Evolutionary conservation across 2,797 vertebrate genomes (phyloP).

Genomic region (Pempheris klunzingeri): DNA sequence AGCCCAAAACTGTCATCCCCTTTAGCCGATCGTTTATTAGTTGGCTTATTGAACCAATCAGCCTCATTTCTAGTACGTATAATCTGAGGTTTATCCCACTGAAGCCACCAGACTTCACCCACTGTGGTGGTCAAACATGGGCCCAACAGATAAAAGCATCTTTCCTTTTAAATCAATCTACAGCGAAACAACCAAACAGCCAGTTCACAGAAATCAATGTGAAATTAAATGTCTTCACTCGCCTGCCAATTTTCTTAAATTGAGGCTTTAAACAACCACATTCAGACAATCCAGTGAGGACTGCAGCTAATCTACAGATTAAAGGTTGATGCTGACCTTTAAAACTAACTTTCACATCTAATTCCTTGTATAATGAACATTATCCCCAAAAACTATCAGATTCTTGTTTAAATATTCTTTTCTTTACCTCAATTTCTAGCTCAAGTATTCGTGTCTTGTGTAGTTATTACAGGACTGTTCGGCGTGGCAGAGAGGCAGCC

Average conservation of each 20-base stretch:
- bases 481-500: constrained; percentile 52
- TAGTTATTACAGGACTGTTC: constrained; percentile 47
- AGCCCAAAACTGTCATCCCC: neutral
- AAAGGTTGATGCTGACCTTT: neutral
- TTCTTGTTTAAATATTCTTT: neutral
- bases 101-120: neutral
- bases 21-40: constrained; percentile 3
- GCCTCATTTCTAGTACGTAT: neutral
- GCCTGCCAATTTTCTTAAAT: neutral
- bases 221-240: constrained; percentile 13
- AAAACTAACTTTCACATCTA: constrained; percentile 16
- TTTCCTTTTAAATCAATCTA: constrained; percentile 5
- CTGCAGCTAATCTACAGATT: constrained; percentile 1
- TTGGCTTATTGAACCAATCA: constrained; percentile 1
- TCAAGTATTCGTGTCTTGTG: constrained; percentile 8
- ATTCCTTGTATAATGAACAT: neutral
- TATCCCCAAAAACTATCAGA: constrained; percentile 9
- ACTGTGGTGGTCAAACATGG: neutral
- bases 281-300: constrained; percentile 4
- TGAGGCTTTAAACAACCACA: constrained; percentile 13
- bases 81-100: neutral
- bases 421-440: neutral
- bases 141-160: neutral
- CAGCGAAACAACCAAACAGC: constrained; percentile 3
- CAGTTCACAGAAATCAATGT: constrained; percentile 18